These are phyloP conservation scores for Nephila pilipes DNA, from an alignment of 1,140 invertebrate species.

Conservation along the genomic window DNA sequence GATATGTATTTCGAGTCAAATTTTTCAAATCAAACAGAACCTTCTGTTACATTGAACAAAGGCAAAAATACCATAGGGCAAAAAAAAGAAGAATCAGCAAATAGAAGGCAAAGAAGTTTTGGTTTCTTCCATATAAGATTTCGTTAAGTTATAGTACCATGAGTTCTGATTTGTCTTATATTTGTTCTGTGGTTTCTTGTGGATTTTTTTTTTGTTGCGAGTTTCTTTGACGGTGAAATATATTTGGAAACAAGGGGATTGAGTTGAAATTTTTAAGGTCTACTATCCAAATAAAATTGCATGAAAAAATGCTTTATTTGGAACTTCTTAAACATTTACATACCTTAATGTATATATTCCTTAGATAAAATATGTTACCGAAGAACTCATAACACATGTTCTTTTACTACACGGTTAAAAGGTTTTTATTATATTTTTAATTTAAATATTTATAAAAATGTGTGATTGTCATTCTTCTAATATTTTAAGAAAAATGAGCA, in stretches of 20 bases:
- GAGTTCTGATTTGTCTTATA: conserved; percentile 5
- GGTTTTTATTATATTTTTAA: no score
- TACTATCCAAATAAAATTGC: neutral
- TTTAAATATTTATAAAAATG: no score
- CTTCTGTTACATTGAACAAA: conserved; percentile 35
- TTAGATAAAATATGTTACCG: no score
- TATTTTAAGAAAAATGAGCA: no score
- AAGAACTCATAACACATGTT: no score
- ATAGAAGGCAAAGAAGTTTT: neutral
- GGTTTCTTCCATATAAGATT: conserved; percentile 3
- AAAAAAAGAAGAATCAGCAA: conserved; percentile 22
- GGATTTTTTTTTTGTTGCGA: neutral
- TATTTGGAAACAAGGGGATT: neutral
- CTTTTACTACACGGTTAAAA: no score
- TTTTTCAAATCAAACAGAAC: conserved; percentile 29
- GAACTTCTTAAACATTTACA: no score
- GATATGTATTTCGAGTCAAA: conserved; percentile 36
- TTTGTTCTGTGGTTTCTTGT: conserved; percentile 36
- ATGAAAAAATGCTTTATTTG: neutral
- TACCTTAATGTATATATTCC: no score
- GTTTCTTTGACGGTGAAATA: neutral
- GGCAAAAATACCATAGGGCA: conserved; percentile 13
- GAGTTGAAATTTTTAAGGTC: neutral
- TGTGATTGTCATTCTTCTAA: no score
- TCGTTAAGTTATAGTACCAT: conserved; percentile 37